Conservation (phyloP, 2,888 invertebrate species). For the Pardosa pseudoannulata region DNA sequence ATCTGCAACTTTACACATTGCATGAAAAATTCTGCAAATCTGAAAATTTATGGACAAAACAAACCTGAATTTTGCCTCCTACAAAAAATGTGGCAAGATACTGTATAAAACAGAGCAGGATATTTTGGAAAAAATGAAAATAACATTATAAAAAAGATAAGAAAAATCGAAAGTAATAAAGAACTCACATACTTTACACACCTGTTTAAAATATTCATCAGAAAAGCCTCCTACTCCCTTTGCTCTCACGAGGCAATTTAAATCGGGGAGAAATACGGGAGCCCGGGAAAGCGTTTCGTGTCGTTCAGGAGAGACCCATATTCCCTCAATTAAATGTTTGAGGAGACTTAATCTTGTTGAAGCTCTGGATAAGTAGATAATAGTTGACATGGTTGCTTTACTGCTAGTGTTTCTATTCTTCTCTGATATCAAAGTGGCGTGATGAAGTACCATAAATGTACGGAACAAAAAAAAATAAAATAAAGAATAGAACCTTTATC, state of each 20-base stretch:
- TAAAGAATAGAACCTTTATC: background rate
- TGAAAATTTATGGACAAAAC: too few species aligned
- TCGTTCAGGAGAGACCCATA: background rate
- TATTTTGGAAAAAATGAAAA: too few species aligned
- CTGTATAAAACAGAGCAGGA: too few species aligned
- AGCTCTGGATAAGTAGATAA: constrained; percentile 38
- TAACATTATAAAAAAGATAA: too few species aligned
- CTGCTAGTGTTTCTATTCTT: constrained; percentile 30
- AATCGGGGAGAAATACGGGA: background rate
- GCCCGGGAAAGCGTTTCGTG: background rate
- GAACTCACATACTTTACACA: too few species aligned
- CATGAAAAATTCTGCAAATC: too few species aligned
- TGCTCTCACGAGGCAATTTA: background rate
- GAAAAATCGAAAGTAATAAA: too few species aligned
- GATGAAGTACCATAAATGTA: constrained; percentile 52
- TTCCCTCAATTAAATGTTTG: constrained; percentile 41
- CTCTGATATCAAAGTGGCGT: constrained; percentile 58
- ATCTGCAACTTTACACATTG: too few species aligned
- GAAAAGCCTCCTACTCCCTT: too few species aligned
- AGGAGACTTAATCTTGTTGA: constrained; percentile 37
- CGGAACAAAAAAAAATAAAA: constrained; percentile 1
- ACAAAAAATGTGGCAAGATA: too few species aligned
- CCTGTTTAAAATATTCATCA: constrained; percentile 1
- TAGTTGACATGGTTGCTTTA: constrained; percentile 28
- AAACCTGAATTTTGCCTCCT: too few species aligned